phyloP scores from a whole-genome alignment of 2,888 invertebrate genomes.

The Trissolcus brochymenae region DNA sequence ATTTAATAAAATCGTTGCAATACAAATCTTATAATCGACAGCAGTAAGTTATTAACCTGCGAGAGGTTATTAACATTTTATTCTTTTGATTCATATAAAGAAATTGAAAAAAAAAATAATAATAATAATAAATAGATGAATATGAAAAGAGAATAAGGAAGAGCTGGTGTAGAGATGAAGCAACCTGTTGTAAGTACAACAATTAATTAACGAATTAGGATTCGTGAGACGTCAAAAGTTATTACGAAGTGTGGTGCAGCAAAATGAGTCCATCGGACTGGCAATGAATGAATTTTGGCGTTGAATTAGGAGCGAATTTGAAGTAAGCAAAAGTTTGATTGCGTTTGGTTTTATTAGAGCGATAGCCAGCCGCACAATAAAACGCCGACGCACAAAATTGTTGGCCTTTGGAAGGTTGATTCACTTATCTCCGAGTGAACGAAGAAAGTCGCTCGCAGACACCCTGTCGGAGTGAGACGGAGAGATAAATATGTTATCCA shows the following conservation, averaged over 20 bases:
- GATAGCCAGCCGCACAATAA: conserved; percentile 39
- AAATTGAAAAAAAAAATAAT: too few species aligned
- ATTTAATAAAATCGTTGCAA: conserved; percentile 16
- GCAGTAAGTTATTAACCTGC: conserved; percentile 13
- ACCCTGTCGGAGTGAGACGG: conserved; percentile 13
- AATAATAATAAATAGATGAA: too few species aligned
- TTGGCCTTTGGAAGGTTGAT: conserved; percentile 51
- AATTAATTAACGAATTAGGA: conserved; percentile 27
- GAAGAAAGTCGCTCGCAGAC: conserved; percentile 13
- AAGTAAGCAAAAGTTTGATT: conserved; percentile 46
- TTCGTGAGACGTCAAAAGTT: conserved; percentile 28
- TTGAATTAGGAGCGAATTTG: conserved; percentile 20
- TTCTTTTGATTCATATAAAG: too few species aligned
- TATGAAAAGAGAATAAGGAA: not conserved
- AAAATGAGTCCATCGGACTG: conserved; percentile 22
- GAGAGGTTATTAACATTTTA: not conserved
- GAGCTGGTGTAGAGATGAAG: not conserved
- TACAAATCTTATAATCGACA: conserved; percentile 15
- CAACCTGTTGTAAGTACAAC: conserved; percentile 12
- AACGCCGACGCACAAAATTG: conserved; percentile 40
- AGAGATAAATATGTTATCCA: conserved; percentile 47
- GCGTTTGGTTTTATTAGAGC: conserved; percentile 42
- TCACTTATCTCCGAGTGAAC: conserved; percentile 35
- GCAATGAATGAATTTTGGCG: conserved; percentile 40
- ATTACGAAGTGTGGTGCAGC: conserved; percentile 17